Conservation (phyloP, 1,140 invertebrate species). For the Rhagoletis pomonella region DNA sequence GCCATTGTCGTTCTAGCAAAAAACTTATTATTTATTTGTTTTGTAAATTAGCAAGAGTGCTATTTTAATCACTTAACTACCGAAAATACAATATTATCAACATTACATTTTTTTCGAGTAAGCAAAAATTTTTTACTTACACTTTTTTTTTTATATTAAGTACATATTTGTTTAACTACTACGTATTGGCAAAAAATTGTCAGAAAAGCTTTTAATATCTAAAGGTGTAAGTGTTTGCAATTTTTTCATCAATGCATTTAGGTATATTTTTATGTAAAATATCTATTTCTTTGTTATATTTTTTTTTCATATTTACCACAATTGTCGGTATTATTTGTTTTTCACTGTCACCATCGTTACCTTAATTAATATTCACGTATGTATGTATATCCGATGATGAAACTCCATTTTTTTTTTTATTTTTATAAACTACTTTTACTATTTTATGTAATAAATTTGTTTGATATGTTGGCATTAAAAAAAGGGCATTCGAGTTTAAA, state of each 20-base stretch:
- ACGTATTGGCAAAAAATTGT: slow-evolving; percentile 38
- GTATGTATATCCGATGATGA: not conserved
- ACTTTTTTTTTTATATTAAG: not conserved
- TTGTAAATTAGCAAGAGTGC: slow-evolving; percentile 41
- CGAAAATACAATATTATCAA: slow-evolving; percentile 44
- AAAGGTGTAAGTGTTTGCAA: slow-evolving; percentile 24
- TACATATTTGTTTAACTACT: slow-evolving; percentile 8
- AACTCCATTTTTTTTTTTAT: not conserved
- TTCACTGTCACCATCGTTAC: not conserved
- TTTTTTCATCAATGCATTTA: not conserved
- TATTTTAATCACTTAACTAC: not conserved
- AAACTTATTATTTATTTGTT: slow-evolving; percentile 3
- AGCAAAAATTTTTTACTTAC: slow-evolving; percentile 10
- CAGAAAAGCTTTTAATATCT: slow-evolving; percentile 47
- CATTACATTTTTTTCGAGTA: not conserved
- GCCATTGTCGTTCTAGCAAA: slow-evolving; percentile 9
- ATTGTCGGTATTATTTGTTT: not conserved
- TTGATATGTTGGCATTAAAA: slow-evolving; percentile 52
- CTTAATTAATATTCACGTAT: not conserved
- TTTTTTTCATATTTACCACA: slow-evolving; percentile 35
- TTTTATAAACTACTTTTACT: not conserved
- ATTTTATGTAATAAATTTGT: slow-evolving; percentile 44
- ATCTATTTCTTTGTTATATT: not conserved
- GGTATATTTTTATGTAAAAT: not conserved
- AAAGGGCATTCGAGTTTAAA: slow-evolving; percentile 48